These are phyloP conservation scores for Oreochromis mossambicus DNA, from an alignment of 2,797 vertebrate species.

Conservation along the genomic window DNA sequence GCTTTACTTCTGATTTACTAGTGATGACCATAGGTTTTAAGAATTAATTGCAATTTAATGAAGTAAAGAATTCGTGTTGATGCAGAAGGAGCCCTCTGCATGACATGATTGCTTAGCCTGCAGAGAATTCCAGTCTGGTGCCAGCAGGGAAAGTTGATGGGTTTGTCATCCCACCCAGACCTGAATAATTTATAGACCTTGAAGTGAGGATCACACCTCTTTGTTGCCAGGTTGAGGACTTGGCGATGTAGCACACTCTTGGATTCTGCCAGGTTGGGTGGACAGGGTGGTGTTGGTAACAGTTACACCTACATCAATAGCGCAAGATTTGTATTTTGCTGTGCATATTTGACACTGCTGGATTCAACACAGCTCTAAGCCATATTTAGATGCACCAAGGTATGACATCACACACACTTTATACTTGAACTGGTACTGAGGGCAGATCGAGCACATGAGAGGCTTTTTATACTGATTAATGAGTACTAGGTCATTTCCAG, in stretches of 20 bases:
- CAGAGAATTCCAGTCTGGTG: not conserved
- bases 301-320: slow-evolving; percentile 18
- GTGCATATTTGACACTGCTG: slow-evolving; percentile 75
- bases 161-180: slow-evolving; percentile 20
- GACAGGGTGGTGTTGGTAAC: slow-evolving; percentile 52
- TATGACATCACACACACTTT: slow-evolving; percentile 11
- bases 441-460: not conserved
- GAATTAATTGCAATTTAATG: not conserved
- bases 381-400: slow-evolving; percentile 53
- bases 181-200: slow-evolving; percentile 48
- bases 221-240: slow-evolving; percentile 53
- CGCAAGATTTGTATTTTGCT: slow-evolving; percentile 53
- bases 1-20: not conserved
- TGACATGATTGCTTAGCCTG: not conserved
- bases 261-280: slow-evolving; percentile 57
- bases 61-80: not conserved
- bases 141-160: not conserved
- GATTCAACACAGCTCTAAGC: slow-evolving; percentile 51
- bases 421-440: not conserved
- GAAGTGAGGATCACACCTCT: slow-evolving; percentile 51
- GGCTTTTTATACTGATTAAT: not conserved
- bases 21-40: not conserved
- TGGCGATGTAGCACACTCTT: slow-evolving; percentile 30
- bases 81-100: not conserved
- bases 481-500: not conserved